Percentiles rank a stretch among this genome's conserved stretches.
These are phyloP conservation scores for Kryptopterus vitreolus DNA, from an alignment of 2,797 vertebrate genomes.

Conservation along the genomic window DNA sequence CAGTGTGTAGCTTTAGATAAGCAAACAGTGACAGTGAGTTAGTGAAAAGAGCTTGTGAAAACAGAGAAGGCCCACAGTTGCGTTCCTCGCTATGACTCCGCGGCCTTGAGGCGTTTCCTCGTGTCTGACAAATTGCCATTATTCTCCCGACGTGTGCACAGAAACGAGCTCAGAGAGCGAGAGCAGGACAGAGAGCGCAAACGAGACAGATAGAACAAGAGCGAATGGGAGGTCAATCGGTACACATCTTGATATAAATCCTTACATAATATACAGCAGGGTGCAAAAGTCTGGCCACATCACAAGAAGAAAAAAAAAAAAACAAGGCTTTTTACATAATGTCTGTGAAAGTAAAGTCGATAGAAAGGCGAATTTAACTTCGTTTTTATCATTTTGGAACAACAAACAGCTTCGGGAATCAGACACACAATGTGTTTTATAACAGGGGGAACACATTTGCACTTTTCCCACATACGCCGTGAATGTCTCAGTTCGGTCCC, in stretches of 20 bases:
- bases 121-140: conserved; percentile 54
- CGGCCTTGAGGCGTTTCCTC: conserved; percentile 48
- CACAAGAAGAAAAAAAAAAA: not conserved
- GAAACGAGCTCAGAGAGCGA: conserved; percentile 11
- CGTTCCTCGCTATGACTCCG: conserved; percentile 28
- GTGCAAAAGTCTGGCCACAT: conserved; percentile 20
- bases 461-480: not conserved
- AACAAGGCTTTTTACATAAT: not conserved
- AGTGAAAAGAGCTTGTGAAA: conserved; percentile 9
- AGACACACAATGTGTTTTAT: not conserved
- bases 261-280: conserved; percentile 27
- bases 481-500: not conserved
- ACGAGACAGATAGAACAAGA: not conserved
- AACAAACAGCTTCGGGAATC: not conserved
- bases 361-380: not conserved
- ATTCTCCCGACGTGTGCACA: conserved; percentile 36
- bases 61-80: conserved; percentile 36
- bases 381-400: not conserved
- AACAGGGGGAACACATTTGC: not conserved
- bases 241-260: conserved; percentile 12
- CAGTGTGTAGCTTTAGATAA: not conserved
- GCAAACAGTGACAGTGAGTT: conserved; percentile 15
- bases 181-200: not conserved
- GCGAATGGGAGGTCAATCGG: conserved; percentile 20
- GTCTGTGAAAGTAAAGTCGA: not conserved